Base-by-base conservation (phyloP, 2,797 vertebrate species). In the Acomys russatus region DNA sequence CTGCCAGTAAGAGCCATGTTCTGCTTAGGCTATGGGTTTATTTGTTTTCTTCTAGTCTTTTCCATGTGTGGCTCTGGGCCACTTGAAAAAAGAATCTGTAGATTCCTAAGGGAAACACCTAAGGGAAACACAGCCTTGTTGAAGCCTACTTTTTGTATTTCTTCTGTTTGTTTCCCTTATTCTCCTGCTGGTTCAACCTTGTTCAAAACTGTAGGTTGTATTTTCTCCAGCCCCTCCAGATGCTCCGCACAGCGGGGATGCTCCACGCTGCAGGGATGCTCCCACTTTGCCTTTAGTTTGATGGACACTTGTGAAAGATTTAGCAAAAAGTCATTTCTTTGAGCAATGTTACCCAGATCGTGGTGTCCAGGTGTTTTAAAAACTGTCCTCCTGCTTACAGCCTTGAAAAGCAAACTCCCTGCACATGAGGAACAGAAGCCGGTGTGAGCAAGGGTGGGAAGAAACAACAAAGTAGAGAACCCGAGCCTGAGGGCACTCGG, bases 281-380 rank as follows among this genome's bases (percentile, higher is more conserved):
- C 33, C 96, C 20, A 7, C 25, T 59, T 54, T 61, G n/a, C 59
- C 64, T 93, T 17, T 35, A 89, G 61, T 49, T 91, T 91, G 83
- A 92, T 1, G 33, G 87, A 92, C 59, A n/a, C 63, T 92, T 94
- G 51, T 73, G 76, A 94, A 83, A 86, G 54, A 94, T 66, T 61
- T 76, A 94, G 59, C 54, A 71, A 71, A 94, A 82, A 79, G 51
- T 79, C 66, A 61, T 92, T 90, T 79, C 74, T 84, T 79, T 77
- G 59, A 79, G n/a, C 49, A 70, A 59, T 61, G 90, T 82, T 83
- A 51, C 59, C 28, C 76, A 70, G 18, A 90, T 83, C 59, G 15
- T 76, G 28, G 89, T 94, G 20, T 17, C 70, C 6, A 84, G 59
- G 30, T 83, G 61, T 88, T 44, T 44, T 86, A 92, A 80, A 80